Evolutionary conservation across 2,113 vertebrate species (phyloP).

Genomic region (Hylia prasina): DNA sequence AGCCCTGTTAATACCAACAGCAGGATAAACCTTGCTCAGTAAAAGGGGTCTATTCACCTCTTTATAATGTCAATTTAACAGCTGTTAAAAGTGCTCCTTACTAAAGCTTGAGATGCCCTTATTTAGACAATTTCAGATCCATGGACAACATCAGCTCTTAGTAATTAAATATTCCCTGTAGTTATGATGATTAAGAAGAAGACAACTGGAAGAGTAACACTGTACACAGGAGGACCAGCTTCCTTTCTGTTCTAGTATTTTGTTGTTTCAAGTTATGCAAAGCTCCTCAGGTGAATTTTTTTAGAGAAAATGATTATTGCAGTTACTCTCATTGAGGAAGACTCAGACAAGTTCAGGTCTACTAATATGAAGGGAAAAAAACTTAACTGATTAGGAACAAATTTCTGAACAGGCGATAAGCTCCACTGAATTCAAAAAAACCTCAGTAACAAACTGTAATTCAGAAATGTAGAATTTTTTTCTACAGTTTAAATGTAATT

Average conservation of each 20-base stretch:
- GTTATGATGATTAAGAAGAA: not conserved
- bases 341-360: not conserved
- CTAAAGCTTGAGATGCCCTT: not conserved
- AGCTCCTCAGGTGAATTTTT: not conserved
- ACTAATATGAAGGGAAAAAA: rapidly evolving
- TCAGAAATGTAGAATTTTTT: not conserved
- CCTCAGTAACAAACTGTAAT: not conserved
- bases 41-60: constrained; percentile 49
- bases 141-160: constrained; percentile 1
- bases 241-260: not conserved
- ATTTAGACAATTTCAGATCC: constrained; percentile 8
- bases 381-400: not conserved
- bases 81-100: constrained; percentile 36
- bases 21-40: constrained; percentile 23
- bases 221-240: not conserved
- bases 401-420: not conserved
- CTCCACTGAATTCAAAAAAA: not conserved
- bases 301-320: not conserved
- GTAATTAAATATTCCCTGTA: not conserved
- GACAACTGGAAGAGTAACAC: not conserved
- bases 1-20: not conserved
- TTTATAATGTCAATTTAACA: constrained; percentile 8
- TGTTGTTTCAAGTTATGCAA: not conserved
- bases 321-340: not conserved
- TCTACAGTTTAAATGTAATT: not conserved